Base-by-base conservation (phyloP, 2,797 vertebrate genomes). In the Smutsia gigantea region DNA sequence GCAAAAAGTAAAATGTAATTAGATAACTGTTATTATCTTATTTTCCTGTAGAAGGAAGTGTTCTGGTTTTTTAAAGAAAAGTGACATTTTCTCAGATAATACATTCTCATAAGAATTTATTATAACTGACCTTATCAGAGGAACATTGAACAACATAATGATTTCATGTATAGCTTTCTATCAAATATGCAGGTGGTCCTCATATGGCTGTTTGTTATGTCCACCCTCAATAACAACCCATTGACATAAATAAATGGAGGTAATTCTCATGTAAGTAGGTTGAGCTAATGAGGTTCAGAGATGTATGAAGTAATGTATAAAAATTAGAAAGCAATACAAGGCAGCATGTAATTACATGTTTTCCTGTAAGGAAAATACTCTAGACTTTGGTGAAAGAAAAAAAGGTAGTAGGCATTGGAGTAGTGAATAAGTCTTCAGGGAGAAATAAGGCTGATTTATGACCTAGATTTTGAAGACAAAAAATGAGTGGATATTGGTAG, bases 1-100 rank as follows among this genome's bases (percentile, higher is more conserved):
- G 71, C 53, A 94, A 95, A 94, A 84, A 69, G 18, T 69, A 94
- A 94, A 90, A 84, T 81, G 27, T 92, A 87, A 77, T 93, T 75
- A 95, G 59, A 34, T 71, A 84, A 95, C 93, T 46, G 9, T 46
- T 46, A 46, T 46, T 46, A 46, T 93, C n/a, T 81, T 63, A 75
- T 87, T 92, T 93, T 75, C 37, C 53, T 95, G 91, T 55, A 39
- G 69, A 95, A 92, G 31, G 1, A 72, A 82, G 34, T 88, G 19
- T 82, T 90, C 69, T 15, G 10, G 8, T 75, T 92, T 93, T 94
- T 83, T 75, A 46, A 93, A 74, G 66, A 90, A 89, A 94, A 57
- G 6, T 78, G 31, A 39, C 29, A 72, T 93, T 96, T 97, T 96
- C 37, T 93, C 29, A 63, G 61, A 23, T 27, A 90, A 82, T 69